Conservation (phyloP, 2,797 vertebrate species). For the Gouania willdenowi region DNA sequence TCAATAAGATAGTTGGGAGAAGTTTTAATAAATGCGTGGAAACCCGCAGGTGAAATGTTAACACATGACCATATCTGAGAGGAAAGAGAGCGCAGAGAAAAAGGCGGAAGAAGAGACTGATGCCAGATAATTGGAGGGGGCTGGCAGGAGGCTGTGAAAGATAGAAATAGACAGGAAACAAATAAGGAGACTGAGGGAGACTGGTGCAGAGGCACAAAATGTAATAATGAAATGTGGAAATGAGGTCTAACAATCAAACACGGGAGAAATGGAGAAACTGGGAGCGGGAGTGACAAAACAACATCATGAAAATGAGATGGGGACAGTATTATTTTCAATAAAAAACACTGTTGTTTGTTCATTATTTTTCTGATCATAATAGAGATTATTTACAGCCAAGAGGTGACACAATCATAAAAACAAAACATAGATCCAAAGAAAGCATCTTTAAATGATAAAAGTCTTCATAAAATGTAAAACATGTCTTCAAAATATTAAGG, state of each 20-base stretch:
- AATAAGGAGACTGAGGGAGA: constrained; percentile 38
- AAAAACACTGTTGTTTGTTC: too few relatives aligned
- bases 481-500: too few relatives aligned
- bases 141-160: constrained; percentile 32
- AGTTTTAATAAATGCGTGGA: constrained; percentile 23
- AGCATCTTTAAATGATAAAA: too few relatives aligned
- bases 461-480: too few relatives aligned
- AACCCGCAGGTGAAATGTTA: constrained; percentile 18
- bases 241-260: constrained; percentile 25
- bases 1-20: constrained; percentile 9
- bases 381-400: too few relatives aligned
- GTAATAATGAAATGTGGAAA: constrained; percentile 50
- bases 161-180: constrained; percentile 48
- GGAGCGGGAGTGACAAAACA: neutral
- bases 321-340: neutral
- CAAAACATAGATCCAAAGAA: too few relatives aligned
- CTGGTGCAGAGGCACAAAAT: constrained; percentile 28
- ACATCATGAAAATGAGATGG: constrained; percentile 30
- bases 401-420: too few relatives aligned
- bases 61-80: constrained; percentile 39
- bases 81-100: constrained; percentile 25
- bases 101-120: constrained; percentile 35
- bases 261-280: constrained; percentile 11
- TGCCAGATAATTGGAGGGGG: constrained; percentile 54
- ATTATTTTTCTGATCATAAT: too few relatives aligned